Percentiles rank a stretch among this genome's conserved stretches.
Evolutionary conservation across 1,140 invertebrate species (phyloP).

Genomic region (Mya arenaria): DNA sequence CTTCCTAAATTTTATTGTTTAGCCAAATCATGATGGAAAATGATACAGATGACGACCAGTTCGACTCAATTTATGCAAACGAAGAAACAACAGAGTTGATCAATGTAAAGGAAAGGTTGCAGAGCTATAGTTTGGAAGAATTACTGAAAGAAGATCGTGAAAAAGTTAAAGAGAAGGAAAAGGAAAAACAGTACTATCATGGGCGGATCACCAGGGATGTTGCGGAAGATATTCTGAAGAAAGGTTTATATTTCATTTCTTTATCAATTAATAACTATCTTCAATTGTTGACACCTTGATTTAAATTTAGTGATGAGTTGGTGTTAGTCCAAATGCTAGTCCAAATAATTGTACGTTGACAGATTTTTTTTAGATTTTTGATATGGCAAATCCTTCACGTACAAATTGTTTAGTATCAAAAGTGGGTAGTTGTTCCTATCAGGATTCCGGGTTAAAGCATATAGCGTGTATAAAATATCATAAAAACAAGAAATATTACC

Average conservation of each 20-base stretch:
- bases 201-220: slow-evolving; percentile 44
- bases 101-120: slow-evolving; percentile 15
- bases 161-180: slow-evolving; percentile 16
- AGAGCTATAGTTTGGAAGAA: slow-evolving; percentile 8
- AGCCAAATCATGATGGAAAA: not conserved
- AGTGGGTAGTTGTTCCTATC: too few relatives aligned
- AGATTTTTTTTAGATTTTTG: too few relatives aligned
- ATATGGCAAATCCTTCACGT: too few relatives aligned
- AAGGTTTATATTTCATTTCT: slow-evolving; percentile 21
- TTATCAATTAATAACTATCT: too few relatives aligned
- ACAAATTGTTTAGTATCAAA: too few relatives aligned
- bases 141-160: slow-evolving; percentile 41
- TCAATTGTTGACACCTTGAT: too few relatives aligned
- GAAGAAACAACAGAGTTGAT: slow-evolving; percentile 22
- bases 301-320: too few relatives aligned
- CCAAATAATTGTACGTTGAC: too few relatives aligned
- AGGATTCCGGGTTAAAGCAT: too few relatives aligned
- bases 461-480: too few relatives aligned
- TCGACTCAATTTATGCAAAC: slow-evolving; percentile 49
- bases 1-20: not conserved
- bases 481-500: too few relatives aligned
- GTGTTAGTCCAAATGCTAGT: too few relatives aligned
- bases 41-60: slow-evolving; percentile 5
- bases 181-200: slow-evolving; percentile 40
- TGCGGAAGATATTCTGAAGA: slow-evolving; percentile 41